Evolutionary conservation across 2,113 vertebrate species (phyloP), one percentile per base, ranked within the genome.

Genomic region (Ophiodon elongatus): DNA sequence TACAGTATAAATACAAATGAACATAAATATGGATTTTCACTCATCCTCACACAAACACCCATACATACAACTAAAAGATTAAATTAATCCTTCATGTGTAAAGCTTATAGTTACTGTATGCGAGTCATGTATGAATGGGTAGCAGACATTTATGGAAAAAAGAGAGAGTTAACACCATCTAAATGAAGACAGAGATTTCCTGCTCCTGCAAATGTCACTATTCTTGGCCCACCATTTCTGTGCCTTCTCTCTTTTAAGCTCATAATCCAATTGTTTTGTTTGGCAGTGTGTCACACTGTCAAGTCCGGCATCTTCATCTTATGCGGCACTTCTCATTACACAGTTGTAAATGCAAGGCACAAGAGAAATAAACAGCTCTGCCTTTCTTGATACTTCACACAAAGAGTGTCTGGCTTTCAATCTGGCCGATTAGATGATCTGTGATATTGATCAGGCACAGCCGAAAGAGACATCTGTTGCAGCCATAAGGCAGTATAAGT

Each of bases 251-350:
- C 76, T 82, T 78, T 84, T 90, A 90, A 93, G 77, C 85, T 83
- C 70, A 86, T 88, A 88, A 91, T 88, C 83, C 79, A 91, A 86
- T 88, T 88, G 88, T 81, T 79, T 84, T 81, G 70, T 93, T 77
- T 89, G 82, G 71, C 80, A 67, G 35, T 11, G 27, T 45, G 17
- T 82, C 52, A 56, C 64, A 74, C 67, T 73, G 67, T 71, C 13
- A 19, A 59, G 74, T 64, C 56, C 70, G 62, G 88, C 31, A 3
- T 33, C 79, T 85, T 82, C 25, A 50, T 73, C 65, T 57, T 4
- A 68, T 43, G 37, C 66, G 19, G 63, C 73, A 41, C 29, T 79
- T 76, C 64, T 54, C 60, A 31, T 86, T 62, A 89, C 35, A 60
- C 35, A 67, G 25, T 14, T 1, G 23, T 31, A 27, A 17, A 33